Conservation (phyloP, 2,113 vertebrate genomes). For the Podocnemis expansa region DNA sequence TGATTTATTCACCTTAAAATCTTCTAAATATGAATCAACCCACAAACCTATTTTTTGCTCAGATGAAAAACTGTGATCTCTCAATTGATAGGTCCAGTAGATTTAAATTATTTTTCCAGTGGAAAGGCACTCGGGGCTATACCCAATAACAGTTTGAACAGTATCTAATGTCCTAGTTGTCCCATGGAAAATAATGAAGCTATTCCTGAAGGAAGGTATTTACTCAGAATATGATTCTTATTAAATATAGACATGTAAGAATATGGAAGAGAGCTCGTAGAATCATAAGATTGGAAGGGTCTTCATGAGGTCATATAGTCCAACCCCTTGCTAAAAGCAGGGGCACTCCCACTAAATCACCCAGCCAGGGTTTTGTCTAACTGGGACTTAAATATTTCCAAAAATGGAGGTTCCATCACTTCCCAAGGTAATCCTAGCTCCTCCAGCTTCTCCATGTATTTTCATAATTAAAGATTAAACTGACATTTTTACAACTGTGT, state of each 20-base stretch:
- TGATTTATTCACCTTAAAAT: neutral
- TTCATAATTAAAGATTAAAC: neutral
- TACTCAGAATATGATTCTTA: neutral
- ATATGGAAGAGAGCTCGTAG: neutral
- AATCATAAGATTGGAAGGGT: too few relatives aligned
- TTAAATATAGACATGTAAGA: neutral
- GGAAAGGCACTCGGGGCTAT: conserved; percentile 41
- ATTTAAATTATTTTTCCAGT: conserved; percentile 3
- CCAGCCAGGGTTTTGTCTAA: too few relatives aligned
- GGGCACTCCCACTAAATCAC: too few relatives aligned
- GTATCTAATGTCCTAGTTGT: conserved; percentile 8
- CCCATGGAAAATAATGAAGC: neutral
- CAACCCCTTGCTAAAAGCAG: too few relatives aligned
- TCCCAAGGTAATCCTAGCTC: too few relatives aligned
- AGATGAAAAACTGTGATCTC: neutral
- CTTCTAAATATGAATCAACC: neutral
- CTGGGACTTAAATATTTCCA: too few relatives aligned
- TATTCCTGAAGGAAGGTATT: neutral
- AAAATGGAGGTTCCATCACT: too few relatives aligned
- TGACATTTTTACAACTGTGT: neutral
- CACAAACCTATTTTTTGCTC: neutral
- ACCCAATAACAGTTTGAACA: neutral
- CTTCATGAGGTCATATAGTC: too few relatives aligned
- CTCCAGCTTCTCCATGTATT: neutral
- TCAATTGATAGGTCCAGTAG: neutral